Conservation (phyloP, 2,113 vertebrate species). For the Coryphaenoides rupestris region DNA sequence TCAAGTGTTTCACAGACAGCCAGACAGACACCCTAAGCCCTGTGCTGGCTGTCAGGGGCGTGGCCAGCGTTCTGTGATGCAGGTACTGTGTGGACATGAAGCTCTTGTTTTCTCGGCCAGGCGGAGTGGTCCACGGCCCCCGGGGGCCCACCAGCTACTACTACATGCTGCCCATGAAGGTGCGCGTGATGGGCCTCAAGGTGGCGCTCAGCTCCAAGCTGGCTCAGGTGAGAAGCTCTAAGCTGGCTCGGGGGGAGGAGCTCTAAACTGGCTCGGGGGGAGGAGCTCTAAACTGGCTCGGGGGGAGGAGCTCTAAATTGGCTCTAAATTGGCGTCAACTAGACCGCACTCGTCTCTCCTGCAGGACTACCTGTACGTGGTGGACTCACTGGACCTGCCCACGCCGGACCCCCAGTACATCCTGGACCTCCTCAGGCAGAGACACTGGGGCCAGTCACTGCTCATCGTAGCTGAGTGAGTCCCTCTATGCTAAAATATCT, state of each 20-base stretch:
- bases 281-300: too few species aligned
- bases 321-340: too few species aligned
- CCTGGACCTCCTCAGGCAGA: constrained; percentile 69
- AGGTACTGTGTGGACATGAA: too few species aligned
- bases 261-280: too few species aligned
- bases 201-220: constrained; percentile 82
- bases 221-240: constrained; percentile 80
- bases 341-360: too few species aligned
- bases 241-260: too few species aligned
- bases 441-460: constrained; percentile 80
- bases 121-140: constrained; percentile 82
- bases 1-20: too few species aligned
- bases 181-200: constrained; percentile 82
- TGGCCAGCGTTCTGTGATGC: too few species aligned
- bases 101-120: constrained; percentile 50
- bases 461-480: constrained; percentile 84
- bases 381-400: constrained; percentile 81
- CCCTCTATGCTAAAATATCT: too few species aligned
- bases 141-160: constrained; percentile 89
- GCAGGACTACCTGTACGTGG: constrained; percentile 78
- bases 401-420: constrained; percentile 80
- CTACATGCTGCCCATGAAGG: constrained; percentile 91
- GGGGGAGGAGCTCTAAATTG: too few species aligned
- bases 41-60: too few species aligned
- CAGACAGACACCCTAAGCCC: too few species aligned